Conservation (phyloP, 2,113 vertebrate species). For the Limnothrissa miodon region DNA sequence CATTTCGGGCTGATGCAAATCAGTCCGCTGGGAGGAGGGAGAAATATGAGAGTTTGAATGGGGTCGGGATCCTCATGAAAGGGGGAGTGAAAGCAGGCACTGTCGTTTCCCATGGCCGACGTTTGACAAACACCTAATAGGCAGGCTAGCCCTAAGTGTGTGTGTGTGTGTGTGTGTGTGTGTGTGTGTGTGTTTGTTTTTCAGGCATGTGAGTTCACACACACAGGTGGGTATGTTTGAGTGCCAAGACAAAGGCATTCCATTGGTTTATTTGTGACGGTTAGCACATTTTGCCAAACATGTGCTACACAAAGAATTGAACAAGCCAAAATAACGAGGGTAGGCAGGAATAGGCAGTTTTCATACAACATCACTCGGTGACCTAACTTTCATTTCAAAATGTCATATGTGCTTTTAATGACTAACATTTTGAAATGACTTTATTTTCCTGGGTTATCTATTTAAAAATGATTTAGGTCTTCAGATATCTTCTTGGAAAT, state of each 20-base stretch:
- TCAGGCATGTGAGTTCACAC: not conserved
- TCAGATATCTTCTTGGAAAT: too few relatives aligned
- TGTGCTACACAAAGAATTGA: not conserved
- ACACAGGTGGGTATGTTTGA: not conserved
- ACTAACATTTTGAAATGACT: too few relatives aligned
- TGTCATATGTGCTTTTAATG: too few relatives aligned
- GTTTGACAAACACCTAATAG: not conserved
- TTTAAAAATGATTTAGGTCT: too few relatives aligned
- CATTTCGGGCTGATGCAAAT: not conserved
- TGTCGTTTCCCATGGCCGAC: not conserved
- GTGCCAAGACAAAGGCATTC: not conserved
- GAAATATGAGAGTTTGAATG: conserved; percentile 13
- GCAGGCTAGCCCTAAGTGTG: not conserved
- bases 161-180: conserved; percentile 14
- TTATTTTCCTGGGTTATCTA: too few relatives aligned
- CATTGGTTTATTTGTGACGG: not conserved
- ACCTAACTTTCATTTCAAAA: too few relatives aligned
- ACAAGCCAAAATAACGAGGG: not conserved
- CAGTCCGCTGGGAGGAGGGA: not conserved
- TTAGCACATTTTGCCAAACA: not conserved
- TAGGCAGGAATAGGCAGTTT: not conserved
- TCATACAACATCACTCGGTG: not conserved
- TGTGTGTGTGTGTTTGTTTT: not conserved
- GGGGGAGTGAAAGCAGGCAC: not conserved
- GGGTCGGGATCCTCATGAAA: not conserved